phyloP scores from a whole-genome alignment of 1,140 invertebrate species.

The Diorhabda carinulata region DNA sequence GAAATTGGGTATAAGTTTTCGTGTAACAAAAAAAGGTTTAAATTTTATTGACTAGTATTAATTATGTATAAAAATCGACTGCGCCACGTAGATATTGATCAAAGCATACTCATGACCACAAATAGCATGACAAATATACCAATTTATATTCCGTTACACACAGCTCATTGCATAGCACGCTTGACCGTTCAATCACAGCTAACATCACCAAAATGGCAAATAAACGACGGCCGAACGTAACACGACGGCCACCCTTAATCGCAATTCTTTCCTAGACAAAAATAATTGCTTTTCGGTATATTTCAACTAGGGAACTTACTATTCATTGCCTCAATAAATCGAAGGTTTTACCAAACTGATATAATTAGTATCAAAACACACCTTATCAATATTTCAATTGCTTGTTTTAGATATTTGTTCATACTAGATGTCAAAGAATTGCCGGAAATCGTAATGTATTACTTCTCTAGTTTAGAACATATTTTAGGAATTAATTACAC shows the following conservation, averaged over 20 bases:
- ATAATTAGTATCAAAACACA: too few relatives aligned
- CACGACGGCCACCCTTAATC: neutral
- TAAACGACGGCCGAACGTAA: conserved; percentile 7
- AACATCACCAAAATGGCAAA: conserved; percentile 28
- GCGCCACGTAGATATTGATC: neutral
- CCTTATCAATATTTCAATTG: too few relatives aligned
- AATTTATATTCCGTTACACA: conserved; percentile 44
- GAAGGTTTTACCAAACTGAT: too few relatives aligned
- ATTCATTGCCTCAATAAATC: neutral
- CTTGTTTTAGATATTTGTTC: too few relatives aligned
- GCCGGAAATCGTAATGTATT: too few relatives aligned
- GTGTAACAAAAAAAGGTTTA: too few relatives aligned
- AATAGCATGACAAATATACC: conserved; percentile 36
- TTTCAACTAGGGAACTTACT: neutral
- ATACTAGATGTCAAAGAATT: too few relatives aligned
- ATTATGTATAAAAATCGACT: too few relatives aligned
- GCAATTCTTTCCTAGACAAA: neutral
- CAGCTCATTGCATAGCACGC: conserved; percentile 34
- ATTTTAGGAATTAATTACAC: too few relatives aligned
- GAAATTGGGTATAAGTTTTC: too few relatives aligned
- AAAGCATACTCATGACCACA: conserved; percentile 5
- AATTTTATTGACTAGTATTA: too few relatives aligned
- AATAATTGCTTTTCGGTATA: neutral
- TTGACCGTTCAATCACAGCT: conserved; percentile 35
- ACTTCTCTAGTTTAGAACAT: too few relatives aligned